Base-by-base conservation (phyloP, 2,888 invertebrate species). In the Xanthorhoe designata region DNA sequence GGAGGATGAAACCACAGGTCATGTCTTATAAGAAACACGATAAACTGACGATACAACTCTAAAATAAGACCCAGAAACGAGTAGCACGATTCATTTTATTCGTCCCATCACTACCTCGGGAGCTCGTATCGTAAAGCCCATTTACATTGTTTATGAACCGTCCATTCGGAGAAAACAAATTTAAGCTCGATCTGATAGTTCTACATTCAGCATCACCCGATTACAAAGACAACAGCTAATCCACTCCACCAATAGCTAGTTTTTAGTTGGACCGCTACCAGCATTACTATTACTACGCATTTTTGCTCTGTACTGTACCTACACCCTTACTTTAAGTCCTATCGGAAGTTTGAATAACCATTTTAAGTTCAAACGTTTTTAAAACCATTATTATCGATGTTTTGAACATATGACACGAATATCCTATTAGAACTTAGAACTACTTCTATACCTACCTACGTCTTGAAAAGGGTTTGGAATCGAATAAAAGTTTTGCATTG, bases 71-170 rank as follows among this genome's bases (percentile, higher is more conserved):
- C 8, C 15, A 6, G 15, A 15, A 45, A 5, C 13, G 6, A 4
- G 47, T 47, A 15, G 17, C 17, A 47, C 47, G 35, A 17, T 18
- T 50, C 18, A 9, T 53, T 53, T 35, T 32, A n/a, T 29, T 15
- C 9, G 47, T 47, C 50, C 18, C 49, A 18, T 18, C 58, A 19
- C 58, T 58, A 57, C 18, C 6, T 13, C 17, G 9, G 7, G 19
- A 50, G 15, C 5, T 54, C 38, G 18, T 51, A 59, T 59, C 38
- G 51, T 49, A 47, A 59, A 59, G 38, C 19, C 51, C 38, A 19
- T 35, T 55, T 74, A 69, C 71, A 78, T 78, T 75, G 70, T 78
- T 78, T 73, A 75, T 79, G 73, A 73, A 70, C 64, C 69, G 52
- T 68, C 55, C 47, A 45, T 45, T 56, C 56, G 9, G 55, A 68